phyloP scores from a whole-genome alignment of 2,797 vertebrate species.

The Clarias fuscus region DNA sequence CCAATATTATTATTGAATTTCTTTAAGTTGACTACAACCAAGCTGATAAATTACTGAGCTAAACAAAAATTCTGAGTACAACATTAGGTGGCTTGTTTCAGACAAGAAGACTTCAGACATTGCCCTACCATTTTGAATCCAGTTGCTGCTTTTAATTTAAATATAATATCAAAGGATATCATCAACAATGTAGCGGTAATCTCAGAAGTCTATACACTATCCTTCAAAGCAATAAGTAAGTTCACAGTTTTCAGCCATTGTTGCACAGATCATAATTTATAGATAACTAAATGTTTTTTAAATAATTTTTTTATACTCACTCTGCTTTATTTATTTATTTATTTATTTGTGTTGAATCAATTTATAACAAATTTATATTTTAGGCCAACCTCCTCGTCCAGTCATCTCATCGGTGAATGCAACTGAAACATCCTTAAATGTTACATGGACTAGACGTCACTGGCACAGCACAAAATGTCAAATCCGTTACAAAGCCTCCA shows the following conservation, averaged over 20 bases:
- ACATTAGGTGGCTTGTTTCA: conserved; percentile 29
- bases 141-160: conserved; percentile 28
- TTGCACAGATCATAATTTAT: neutral
- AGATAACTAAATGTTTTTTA: neutral
- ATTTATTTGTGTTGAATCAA: neutral
- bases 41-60: neutral
- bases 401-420: conserved; percentile 28
- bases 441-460: conserved; percentile 36
- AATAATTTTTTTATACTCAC: too few relatives aligned
- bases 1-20: neutral
- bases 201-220: conserved; percentile 29
- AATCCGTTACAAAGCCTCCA: conserved; percentile 40
- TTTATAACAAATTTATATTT: conserved; percentile 16
- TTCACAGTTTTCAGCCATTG: neutral
- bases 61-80: neutral
- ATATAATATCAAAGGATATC: conserved; percentile 40
- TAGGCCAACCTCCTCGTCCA: conserved; percentile 51
- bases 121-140: conserved; percentile 43
- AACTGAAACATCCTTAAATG: conserved; percentile 31
- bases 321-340: neutral
- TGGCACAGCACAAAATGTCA: conserved; percentile 3
- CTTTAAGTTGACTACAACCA: neutral
- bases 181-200: neutral
- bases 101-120: neutral
- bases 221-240: conserved; percentile 11